Base-by-base conservation (phyloP, 2,797 vertebrate species). In the Momotus momota region DNA sequence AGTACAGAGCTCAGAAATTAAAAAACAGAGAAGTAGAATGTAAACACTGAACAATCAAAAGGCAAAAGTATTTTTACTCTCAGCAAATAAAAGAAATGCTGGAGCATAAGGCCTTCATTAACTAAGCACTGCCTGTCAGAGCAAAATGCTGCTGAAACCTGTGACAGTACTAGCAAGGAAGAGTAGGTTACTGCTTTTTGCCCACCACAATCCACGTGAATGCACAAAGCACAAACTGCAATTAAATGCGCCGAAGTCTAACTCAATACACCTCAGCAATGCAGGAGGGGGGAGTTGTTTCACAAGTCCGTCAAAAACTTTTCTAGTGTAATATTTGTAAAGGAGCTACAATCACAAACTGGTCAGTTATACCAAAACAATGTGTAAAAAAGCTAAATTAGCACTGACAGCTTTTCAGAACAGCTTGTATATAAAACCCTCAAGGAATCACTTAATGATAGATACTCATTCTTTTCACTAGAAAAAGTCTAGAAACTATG, bases 231-330 rank as follows among this genome's bases (percentile, higher is more conserved):
- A 94, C 82, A 94, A 87, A 54, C 52, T 85, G 54, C 35, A 48
- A 20, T 27, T 45, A 51, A 41, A 67, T 7, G 46, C 0, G 0
- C 17, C 43, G 35, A 78, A 94, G 61, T 61, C 64, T 45, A 64
- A 66, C 61, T 73, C 48, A 33, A 57, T 29, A 45, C 58, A 80
- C 29, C 41, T 71, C 60, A 46, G 38, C 40, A 67, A 73, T 0
- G 0, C 60, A 23, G 40, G 8, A 73, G n/a, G 26, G 21, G 17
- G 45, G 65, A 79, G 72, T 31, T 95, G 77, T 43, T 72, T 69
- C 51, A 33, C 26, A 89, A 93, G 84, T 90, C 70, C 62, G 84
- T 86, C 54, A 45, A 49, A 94, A 98, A 98, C 96, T 97, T 98
- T 94, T 72, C 38, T 35, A 88, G 55, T 12, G 26, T 29, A 51